Base-by-base conservation (phyloP, 37 sponge, comb jelly and placozoan genomes). In the Halichondria panicea region DNA sequence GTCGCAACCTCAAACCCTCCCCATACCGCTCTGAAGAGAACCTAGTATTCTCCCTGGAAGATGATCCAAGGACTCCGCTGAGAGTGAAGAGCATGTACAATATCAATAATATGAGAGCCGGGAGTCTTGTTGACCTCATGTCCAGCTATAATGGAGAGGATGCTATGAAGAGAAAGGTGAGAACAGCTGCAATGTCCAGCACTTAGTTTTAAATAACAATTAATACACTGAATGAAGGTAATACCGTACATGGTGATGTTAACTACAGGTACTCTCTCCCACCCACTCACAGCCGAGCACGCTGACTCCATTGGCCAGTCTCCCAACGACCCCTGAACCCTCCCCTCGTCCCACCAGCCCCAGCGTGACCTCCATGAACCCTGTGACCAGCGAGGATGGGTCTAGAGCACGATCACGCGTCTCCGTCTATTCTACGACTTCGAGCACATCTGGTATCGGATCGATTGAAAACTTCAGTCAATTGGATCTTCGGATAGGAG, bases 361-460 rank as follows among this genome's bases (percentile, higher is more conserved):
- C 3, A 55, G 7, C 9, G 57, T 5, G 6, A 6, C 4, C 12
- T n/a, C 25, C 24, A 2, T 71, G n/a, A 3, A 34, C 13, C 56
- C 72, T 4, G 21, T 8, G 36, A 18, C 36, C 15, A 44, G 30
- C 6, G 69, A 68, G 28, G 69, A 44, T 9, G 27, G 48, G 18
- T 45, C 31, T 7, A 33, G 52, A 18, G 3, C 55, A 15, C 38
- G 30, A 3, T 71, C 72, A 18, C 36, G 72, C 5, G 56, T 46
- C 36, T 71, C 72, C 8, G 18, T 54, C 72, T 71, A 53, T 56
- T 71, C 72, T 38, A 53, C 38, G 18, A 22, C 72, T 56, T 71
- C 72, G 22, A 45, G 52, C 56, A 71, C 72, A 9, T 71, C 72
- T 18, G 72, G 69, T 28, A 37, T 68, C n/a, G 60, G 60, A 21